Base-by-base conservation (phyloP, 2,888 invertebrate species). In the Xestia xanthographa region DNA sequence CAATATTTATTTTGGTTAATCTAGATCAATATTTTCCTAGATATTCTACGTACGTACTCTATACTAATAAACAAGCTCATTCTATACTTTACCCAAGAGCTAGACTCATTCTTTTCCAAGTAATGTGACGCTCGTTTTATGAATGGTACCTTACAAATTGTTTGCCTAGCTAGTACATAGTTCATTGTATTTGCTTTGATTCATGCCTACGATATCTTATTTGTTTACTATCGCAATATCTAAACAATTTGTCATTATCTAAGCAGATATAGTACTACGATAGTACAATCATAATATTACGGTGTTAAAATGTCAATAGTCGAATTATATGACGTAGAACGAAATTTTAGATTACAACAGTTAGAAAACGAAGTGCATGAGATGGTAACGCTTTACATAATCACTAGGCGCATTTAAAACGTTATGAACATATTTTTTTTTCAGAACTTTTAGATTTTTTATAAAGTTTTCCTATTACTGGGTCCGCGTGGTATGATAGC, bases 181-280 rank as follows among this genome's bases (percentile, higher is more conserved):
- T 45, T 56, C 48, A n/a, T 50, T 48, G 45, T 56, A 43, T 56
- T 65, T 56, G 17, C 48, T 48, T 71, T 83, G 67, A 84, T 14
- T 84, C 84, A 80, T 67, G 20, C 38, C 50, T 11, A 8, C 17
- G 38, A 45, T 84, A 79, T 45, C 41, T 38, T 60, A 60, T 68
- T 83, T 80, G 81, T 80, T 80, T 84, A 82, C 80, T 63, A 48
- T 70, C 20, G n/a, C 48, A 43, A 63, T 80, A 80, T 80, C 68
- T 67, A 8, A 17, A 66, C 73, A 14, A 60, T 34, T 38, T 68
- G 67, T 69, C 53, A 50, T 53, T 84, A 84, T 73, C 66, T 73
- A 22, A 56, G 26, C 38, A 41, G 62, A 66, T 79, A 71, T 67
- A 67, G 65, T 84, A 72, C 53, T 56, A 66, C 26, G 53, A 62